Conservation (phyloP, 2,797 vertebrate genomes). For the Myotis myotis region DNA sequence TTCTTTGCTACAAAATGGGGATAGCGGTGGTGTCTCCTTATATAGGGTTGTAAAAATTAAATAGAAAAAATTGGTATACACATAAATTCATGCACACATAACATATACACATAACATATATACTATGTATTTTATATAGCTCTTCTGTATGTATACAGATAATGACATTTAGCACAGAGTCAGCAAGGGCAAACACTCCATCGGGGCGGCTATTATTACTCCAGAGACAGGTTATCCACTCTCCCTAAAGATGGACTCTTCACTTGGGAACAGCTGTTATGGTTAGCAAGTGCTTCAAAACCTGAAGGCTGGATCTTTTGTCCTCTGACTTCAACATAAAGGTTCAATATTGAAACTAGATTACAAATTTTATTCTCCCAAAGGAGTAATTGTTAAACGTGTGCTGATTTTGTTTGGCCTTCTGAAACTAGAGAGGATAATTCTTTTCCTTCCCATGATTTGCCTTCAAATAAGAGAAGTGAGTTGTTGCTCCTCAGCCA, state of each 20-base stretch:
- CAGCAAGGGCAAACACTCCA: not conserved
- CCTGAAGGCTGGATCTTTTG: not conserved
- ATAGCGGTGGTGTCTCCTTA: not conserved
- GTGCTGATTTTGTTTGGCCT: slow-evolving; percentile 9
- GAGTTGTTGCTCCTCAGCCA: not conserved
- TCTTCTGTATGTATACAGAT: not conserved
- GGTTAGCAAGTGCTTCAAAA: not conserved
- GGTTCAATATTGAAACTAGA: not conserved
- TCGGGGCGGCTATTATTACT: not conserved
- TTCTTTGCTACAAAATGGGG: not conserved
- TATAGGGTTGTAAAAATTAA: not conserved
- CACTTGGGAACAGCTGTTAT: not conserved
- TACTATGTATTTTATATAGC: not conserved
- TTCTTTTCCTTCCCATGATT: slow-evolving; percentile 11
- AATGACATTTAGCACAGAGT: not conserved
- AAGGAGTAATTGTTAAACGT: not conserved
- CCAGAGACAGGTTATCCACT: not conserved
- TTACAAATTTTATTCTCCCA: not conserved
- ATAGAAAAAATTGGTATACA: not conserved
- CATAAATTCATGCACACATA: not conserved
- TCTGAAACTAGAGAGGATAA: not conserved
- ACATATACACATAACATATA: not conserved
- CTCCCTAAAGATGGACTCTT: not conserved
- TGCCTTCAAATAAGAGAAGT: not conserved
- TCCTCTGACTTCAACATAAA: not conserved